Evolutionary conservation across 2,888 invertebrate genomes (phyloP), one percentile per base, ranked within the genome.

Genomic region (Drosophila falleni): DNA sequence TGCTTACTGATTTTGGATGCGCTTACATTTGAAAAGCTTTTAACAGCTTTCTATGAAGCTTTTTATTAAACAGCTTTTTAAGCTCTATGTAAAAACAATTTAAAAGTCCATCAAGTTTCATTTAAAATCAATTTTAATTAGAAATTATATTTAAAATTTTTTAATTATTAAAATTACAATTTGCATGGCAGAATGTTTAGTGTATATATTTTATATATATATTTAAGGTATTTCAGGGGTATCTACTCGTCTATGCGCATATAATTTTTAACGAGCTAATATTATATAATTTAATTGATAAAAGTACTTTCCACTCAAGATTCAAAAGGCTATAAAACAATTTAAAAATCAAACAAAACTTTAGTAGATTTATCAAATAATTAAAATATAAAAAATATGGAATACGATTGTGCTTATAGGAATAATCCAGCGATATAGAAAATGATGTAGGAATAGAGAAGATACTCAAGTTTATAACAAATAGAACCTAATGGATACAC

Each of bases 121-220:
- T 29, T 16, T 11, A 10, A 5, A 37, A 23, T 37, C 37, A 37
- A 15, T 37, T 49, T 3, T 33, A 2, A 33, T 19, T 33, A 8
- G 1, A 10, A 33, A 16, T 31, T 29, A 29, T 29, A 23, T 35
- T 35, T 13, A 1, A 19, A 35, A 5, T 16, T 10, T 31, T 10
- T 19, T n/a, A 23, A 35, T 8, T 15, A 47, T 3, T 29, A 29
- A 15, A 29, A 29, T 5, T 54, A 41, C 29, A 41, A 29, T 16
- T 37, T 54, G 39, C 39, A 41, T 41, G 53, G 39, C 3, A 68
- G 42, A 60, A 42, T 70, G 35, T 69, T 31, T 29, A 16, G 8
- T 39, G 35, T 19, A 39, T 44, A 33, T 15, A 16, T 9, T 41
- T 15, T 16, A 16, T 44, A 8, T 39, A 37, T 37, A 37, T 37